Base-by-base conservation (phyloP, 1,140 invertebrate genomes). In the Euwallacea similis region DNA sequence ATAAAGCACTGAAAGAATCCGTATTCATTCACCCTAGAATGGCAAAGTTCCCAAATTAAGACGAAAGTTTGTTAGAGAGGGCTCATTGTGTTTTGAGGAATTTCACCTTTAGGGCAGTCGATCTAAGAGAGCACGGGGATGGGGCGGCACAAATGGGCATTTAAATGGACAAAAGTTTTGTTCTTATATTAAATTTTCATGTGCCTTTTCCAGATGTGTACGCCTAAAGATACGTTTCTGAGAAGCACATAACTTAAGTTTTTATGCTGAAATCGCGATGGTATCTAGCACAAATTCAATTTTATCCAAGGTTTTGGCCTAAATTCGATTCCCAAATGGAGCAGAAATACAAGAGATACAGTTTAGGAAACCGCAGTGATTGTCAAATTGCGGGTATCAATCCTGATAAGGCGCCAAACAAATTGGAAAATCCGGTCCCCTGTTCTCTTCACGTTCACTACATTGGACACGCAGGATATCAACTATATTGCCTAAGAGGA, bases 1-100 rank as follows among this genome's bases (percentile, higher is more conserved):
- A 8, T 65, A 65, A 65, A 65, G 62, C 50, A 53, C 15, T 41
- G 64, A 66, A 66, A 66, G 64, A 66, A 56, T 66, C 43, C 53
- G 42, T 42, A 66, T 66, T 66, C 64, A 55, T 66, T 66, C 64
- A 7, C 64, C 33, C 41, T 11, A 43, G 33, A 66, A 55, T 56
- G 50, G 64, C 33, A 66, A 66, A 66, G 50, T 66, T 66, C 53
- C 41, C 42, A 66, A 66, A 66, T 56, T 56, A 55, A 56, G 53
- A 66, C 50, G 47, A 56, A 56, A 66, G 50, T 66, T 66, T 66
- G 41, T 21, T 50, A 13, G 46, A 9, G n/a, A 13, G 6, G 44
- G n/a, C 61, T 50, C 50, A 50, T 63, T 63, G 61, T 33, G 46
- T 50, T 13, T 41, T 59, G 10, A 33, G 13, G 21, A 59, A 59